Evolutionary conservation across 2,113 vertebrate species (phyloP), one percentile per base, ranked within the genome.

Genomic region (Emydura subglobosa): DNA sequence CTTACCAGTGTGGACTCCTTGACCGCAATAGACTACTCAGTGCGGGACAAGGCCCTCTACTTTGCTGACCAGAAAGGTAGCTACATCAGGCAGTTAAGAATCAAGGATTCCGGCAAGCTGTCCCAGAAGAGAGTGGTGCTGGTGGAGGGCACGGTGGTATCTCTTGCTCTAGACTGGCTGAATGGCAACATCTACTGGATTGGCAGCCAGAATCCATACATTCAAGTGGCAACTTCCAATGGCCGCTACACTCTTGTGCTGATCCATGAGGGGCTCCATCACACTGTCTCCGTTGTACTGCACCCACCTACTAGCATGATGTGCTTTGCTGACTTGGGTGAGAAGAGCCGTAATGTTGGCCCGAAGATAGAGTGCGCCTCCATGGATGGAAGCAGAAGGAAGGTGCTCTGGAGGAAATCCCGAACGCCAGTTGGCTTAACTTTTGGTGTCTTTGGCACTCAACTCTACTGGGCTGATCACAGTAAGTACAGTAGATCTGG

Each of bases 171-270:
- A 27, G 99, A 99, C 97, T 99, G 99, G 99, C 95, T 99, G 90
- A 99, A 98, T 0, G 97, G 97, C 3, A 99, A 99, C 95, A 91
- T 99, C 39, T 99, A 99, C 96, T 99, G 99, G 99, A 99, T 99
- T 9, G 98, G 98, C 82, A 96, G 57, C 1, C 91, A 94, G 17
- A 97, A 93, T 0, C 94, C 98, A 8, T 90, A 96, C 85, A 97
- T 99, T 89, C 95, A 94, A 0, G 98, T 99, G 59, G 98, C 98
- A 21, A 98, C 99, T 4, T 90, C 95, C 0, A 72, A 93, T 27
- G 96, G 98, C 1, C 96, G 55, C 65, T 97, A 98, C 97, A 96
- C 97, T 25, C 90, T 97, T 13, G 76, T 84, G 1, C 97, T 99
- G 88, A 96, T 99, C 85, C 97, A 96, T 0, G 44, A 97, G 54